These are phyloP conservation scores for Noctua janthe DNA, from an alignment of 2,888 invertebrate genomes.

Conservation along the genomic window DNA sequence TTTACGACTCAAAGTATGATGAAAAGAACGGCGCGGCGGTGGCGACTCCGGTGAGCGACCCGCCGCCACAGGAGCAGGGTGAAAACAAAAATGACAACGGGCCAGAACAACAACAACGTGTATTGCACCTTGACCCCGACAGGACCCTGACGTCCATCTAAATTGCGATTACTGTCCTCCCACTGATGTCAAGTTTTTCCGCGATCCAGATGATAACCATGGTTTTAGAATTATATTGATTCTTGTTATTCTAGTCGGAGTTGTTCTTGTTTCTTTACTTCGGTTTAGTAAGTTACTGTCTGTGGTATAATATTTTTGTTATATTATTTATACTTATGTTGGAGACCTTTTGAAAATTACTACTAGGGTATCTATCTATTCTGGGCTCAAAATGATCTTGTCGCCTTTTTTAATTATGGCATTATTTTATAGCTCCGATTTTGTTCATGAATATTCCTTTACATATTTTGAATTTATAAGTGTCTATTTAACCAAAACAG, in stretches of 20 bases:
- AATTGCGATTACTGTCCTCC: neutral
- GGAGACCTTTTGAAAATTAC: neutral
- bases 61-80: neutral
- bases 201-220: neutral
- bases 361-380: neutral
- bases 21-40: neutral
- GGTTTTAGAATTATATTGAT: neutral
- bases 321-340: neutral
- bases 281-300: neutral
- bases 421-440: neutral
- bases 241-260: neutral
- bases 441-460: neutral
- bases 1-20: neutral
- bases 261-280: neutral
- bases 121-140: slow-evolving; percentile 8
- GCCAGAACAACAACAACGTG: neutral
- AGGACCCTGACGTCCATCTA: slow-evolving; percentile 15
- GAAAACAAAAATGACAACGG: neutral
- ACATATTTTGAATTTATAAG: slow-evolving; percentile 1
- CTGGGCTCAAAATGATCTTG: neutral
- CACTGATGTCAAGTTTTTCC: neutral
- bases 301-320: neutral
- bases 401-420: neutral
- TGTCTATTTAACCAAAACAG: slow-evolving; percentile 9
- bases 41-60: neutral